Evolutionary conservation across 2,797 vertebrate species (phyloP).

Genomic region (Clangula hyemalis): DNA sequence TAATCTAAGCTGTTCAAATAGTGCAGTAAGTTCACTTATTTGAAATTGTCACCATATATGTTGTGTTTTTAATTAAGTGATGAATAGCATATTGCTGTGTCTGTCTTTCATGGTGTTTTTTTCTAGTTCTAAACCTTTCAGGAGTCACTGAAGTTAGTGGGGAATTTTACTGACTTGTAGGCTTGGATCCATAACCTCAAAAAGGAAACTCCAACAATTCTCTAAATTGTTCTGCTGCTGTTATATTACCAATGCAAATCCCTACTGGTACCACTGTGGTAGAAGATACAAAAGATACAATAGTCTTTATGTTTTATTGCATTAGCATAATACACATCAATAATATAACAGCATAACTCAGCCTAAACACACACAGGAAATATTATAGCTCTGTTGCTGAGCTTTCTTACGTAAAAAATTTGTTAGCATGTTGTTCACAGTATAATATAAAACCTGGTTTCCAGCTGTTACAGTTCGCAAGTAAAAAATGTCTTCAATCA

Average conservation of each 20-base stretch:
- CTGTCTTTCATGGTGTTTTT: background rate
- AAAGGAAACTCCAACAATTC: background rate
- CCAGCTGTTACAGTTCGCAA: conserved; percentile 13
- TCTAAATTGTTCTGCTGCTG: conserved; percentile 23
- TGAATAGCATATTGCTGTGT: background rate
- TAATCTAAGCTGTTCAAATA: background rate
- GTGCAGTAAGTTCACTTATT: background rate
- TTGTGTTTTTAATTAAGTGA: background rate
- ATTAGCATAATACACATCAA: background rate
- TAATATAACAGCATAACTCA: background rate
- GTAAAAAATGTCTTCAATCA: conserved; percentile 29
- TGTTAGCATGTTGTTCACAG: background rate
- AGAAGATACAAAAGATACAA: conserved; percentile 26
- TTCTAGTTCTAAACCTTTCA: background rate
- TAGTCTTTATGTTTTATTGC: conserved; percentile 23
- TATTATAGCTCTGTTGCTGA: background rate
- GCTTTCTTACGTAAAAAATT: background rate
- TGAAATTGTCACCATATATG: background rate
- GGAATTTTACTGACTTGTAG: background rate
- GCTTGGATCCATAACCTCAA: background rate
- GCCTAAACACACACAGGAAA: background rate
- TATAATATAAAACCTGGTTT: background rate
- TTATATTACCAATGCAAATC: conserved; percentile 49
- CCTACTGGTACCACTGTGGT: conserved; percentile 13
- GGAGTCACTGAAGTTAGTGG: background rate